Percentiles rank a stretch among this genome's conserved stretches.
These are phyloP conservation scores for Lasioglossum oenotherae DNA, from an alignment of 2,888 invertebrate species.

Conservation along the genomic window DNA sequence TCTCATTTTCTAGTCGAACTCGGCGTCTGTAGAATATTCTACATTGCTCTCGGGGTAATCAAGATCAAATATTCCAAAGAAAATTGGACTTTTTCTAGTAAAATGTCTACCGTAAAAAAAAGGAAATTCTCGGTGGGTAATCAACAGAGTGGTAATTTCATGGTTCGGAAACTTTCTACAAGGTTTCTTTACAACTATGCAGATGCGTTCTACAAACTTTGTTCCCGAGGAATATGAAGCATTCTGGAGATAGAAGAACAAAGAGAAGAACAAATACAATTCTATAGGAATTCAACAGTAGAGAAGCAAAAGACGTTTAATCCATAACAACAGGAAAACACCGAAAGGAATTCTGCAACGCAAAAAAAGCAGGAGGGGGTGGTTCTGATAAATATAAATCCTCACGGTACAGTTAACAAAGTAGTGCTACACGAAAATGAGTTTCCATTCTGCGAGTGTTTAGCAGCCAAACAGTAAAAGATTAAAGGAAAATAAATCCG, in stretches of 20 bases:
- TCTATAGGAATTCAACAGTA: no score
- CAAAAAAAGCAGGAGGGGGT: not conserved
- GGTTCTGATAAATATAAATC: not conserved
- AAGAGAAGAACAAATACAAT: not conserved
- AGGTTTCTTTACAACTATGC: not conserved
- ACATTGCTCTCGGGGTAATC: not conserved
- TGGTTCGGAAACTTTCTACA: not conserved
- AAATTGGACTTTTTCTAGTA: not conserved
- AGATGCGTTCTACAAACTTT: not conserved
- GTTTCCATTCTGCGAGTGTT: not conserved
- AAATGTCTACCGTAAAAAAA: not conserved
- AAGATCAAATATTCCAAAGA: not conserved
- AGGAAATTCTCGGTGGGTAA: not conserved
- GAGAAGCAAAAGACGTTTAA: no score
- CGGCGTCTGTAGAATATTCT: not conserved
- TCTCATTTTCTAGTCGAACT: not conserved
- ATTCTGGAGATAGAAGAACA: not conserved
- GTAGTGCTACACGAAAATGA: not conserved
- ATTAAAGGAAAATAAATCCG: not conserved
- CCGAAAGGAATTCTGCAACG: not conserved
- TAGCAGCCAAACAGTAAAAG: not conserved
- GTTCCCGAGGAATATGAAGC: not conserved
- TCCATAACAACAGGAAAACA: no score
- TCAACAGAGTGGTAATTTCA: not conserved
- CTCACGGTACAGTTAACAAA: not conserved